phyloP scores from a whole-genome alignment of 53 echinoderm and acorn worm species.

The Temnopleurus reevesii region DNA sequence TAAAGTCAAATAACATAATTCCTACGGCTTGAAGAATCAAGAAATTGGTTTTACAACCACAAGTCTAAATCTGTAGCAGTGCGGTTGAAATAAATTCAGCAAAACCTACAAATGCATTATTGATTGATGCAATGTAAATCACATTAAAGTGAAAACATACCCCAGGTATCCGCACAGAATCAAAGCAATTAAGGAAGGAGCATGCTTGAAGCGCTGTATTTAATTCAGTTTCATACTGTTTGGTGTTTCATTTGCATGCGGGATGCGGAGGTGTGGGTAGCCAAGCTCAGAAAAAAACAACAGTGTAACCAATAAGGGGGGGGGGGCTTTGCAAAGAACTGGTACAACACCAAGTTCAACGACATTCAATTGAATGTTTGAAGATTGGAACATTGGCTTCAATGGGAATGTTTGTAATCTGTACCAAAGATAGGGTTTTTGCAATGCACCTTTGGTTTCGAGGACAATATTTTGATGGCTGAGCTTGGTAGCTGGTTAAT shows the following conservation, averaged over 20 bases:
- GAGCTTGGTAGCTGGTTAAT: too few relatives aligned
- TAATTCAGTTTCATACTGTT: not conserved
- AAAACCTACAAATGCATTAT: not conserved
- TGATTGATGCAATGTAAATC: conserved; percentile 24
- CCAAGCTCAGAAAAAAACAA: not conserved
- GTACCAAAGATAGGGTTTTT: too few relatives aligned
- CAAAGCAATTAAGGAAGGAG: not conserved
- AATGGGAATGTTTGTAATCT: too few relatives aligned
- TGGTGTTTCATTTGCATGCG: not conserved
- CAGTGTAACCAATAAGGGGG: not conserved
- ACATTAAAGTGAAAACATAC: not conserved
- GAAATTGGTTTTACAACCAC: too few relatives aligned
- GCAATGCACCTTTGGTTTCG: too few relatives aligned
- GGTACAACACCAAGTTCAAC: too few relatives aligned
- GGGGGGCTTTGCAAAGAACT: too few relatives aligned
- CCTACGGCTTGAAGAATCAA: too few relatives aligned
- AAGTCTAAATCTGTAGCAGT: not conserved
- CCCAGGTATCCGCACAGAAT: not conserved
- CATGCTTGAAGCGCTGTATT: not conserved
- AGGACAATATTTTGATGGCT: too few relatives aligned
- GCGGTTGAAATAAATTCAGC: not conserved
- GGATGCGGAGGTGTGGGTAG: not conserved
- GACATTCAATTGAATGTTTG: too few relatives aligned
- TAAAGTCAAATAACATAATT: too few relatives aligned
- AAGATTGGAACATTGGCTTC: too few relatives aligned